Base-by-base conservation (phyloP, 2,888 invertebrate genomes). In the Hyppa rectilinea region DNA sequence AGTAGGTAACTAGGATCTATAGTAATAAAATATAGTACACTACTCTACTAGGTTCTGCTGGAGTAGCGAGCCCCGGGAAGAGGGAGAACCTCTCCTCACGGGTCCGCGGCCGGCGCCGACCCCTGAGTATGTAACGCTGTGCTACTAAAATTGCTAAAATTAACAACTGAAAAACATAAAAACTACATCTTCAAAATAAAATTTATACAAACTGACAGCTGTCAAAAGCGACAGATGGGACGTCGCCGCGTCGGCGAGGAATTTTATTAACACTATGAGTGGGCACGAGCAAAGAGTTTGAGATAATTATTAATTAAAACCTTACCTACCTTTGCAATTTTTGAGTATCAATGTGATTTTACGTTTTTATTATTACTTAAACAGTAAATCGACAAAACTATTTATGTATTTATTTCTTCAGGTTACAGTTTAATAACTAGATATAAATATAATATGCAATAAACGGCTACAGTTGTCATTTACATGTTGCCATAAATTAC, bases 121-220 rank as follows among this genome's bases (percentile, higher is more conserved):
- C 43, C 80, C 70, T 40, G n/a, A 14, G 2, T 47, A 80, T 17
- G 62, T 70, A 78, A 40, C 62, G 38, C 17, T 60, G 63, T 73
- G 23, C 63, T 43, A 79, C 29, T 64, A 78, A 58, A 75, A 80
- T 80, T 75, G 58, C 65, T 59, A 75, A 65, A 69, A 61, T 34
- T 60, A 65, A 31, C 14, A 47, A 52, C 52, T 34, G 55, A n/a
- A 17, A 55, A 56, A 63, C 40, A 26, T 29, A 63, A 62, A 64
- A 68, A 47, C 26, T 34, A 50, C 56, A 55, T 68, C 49, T 75
- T 58, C 43, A 61, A 78, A 78, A 75, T 55, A 60, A 55, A 63
- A 55, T 23, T 60, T 20, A 38, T 47, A 53, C 47, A 69, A 80
- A 58, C 17, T 64, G 75, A 69, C 64, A 75, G 34, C 6, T 63